Conservation (phyloP, 2,888 invertebrate genomes). For the Yponomeuta sedellus region DNA sequence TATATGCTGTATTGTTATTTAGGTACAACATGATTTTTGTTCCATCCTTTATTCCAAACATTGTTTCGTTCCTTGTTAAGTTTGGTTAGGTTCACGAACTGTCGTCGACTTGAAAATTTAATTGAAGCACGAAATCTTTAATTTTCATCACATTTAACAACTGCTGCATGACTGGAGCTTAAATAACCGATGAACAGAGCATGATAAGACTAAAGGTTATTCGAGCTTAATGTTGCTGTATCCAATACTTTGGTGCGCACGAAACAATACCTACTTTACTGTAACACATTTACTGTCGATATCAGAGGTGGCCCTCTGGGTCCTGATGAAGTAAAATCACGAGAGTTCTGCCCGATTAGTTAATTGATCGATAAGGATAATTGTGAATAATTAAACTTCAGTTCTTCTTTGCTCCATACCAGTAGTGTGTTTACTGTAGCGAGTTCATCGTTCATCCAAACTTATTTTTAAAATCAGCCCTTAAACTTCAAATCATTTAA, state of each 20-base stretch:
- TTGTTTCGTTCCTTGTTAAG: not conserved
- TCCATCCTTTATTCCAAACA: no score
- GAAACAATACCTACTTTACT: not conserved
- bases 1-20: no score
- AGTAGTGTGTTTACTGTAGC: no score
- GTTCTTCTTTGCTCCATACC: no score
- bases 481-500: no score
- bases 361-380: no score
- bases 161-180: not conserved
- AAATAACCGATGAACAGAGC: not conserved
- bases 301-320: not conserved
- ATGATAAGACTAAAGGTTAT: not conserved
- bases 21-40: no score
- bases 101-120: not conserved
- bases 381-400: no score
- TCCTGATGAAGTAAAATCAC: not conserved
- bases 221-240: not conserved
- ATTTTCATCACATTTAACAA: not conserved
- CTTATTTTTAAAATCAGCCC: no score
- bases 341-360: not conserved
- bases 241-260: not conserved
- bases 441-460: no score
- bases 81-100: no score
- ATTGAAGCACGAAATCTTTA: not conserved
- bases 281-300: not conserved